Percentiles rank a stretch among this genome's conserved stretches.
Conservation (phyloP, 1,140 invertebrate species). For the Caerostris darwini region DNA sequence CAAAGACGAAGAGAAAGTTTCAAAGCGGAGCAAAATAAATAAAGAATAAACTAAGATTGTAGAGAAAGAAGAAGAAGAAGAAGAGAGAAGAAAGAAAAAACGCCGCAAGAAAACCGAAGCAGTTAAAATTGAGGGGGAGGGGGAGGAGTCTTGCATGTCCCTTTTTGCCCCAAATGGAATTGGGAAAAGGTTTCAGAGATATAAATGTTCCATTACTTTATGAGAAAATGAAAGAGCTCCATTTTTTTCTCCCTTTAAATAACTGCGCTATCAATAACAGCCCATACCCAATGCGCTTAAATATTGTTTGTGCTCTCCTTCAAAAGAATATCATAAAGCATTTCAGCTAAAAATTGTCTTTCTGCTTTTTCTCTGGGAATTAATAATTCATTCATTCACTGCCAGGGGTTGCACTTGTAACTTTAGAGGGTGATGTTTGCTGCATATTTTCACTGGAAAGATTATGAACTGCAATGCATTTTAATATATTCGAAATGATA, state of each 20-base stretch:
- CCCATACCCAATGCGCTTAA: slow-evolving; percentile 43
- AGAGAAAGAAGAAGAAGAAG: slow-evolving; percentile 29
- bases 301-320: slow-evolving; percentile 59
- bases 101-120: slow-evolving; percentile 77
- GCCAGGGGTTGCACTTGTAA: not conserved
- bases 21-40: slow-evolving; percentile 77
- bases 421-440: not conserved
- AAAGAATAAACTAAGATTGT: slow-evolving; percentile 75
- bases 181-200: slow-evolving; percentile 76
- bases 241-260: slow-evolving; percentile 75
- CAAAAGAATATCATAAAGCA: slow-evolving; percentile 54
- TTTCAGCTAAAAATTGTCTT: slow-evolving; percentile 47
- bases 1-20: slow-evolving; percentile 77
- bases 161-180: slow-evolving; percentile 77
- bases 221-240: slow-evolving; percentile 77
- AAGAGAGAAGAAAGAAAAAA: slow-evolving; percentile 64
- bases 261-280: slow-evolving; percentile 76
- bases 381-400: slow-evolving; percentile 51
- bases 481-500: not conserved
- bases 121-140: slow-evolving; percentile 74
- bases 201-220: slow-evolving; percentile 78
- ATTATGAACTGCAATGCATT: not conserved
- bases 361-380: slow-evolving; percentile 31
- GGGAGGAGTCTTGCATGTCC: slow-evolving; percentile 50
- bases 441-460: not conserved